phyloP scores from a whole-genome alignment of 2,113 vertebrate genomes.

The Balaeniceps rex region DNA sequence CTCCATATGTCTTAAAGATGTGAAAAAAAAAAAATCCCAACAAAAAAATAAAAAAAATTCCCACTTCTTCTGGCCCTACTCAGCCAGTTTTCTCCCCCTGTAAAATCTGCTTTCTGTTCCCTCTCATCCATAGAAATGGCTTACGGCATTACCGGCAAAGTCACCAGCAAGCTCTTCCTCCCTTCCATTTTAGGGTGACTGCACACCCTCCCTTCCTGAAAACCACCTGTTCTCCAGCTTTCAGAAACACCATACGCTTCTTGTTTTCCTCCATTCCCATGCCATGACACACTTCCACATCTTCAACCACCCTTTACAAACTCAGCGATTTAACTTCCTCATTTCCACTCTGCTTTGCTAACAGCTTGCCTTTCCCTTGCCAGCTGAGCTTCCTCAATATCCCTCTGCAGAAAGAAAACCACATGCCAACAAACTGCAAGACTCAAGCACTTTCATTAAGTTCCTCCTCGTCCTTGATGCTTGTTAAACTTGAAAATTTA shows the following conservation, averaged over 20 bases:
- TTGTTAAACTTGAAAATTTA: not conserved
- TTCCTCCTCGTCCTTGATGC: not conserved
- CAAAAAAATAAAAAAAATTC: not conserved
- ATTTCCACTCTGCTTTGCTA: not conserved
- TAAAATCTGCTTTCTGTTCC: not conserved
- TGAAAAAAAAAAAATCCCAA: not conserved
- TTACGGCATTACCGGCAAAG: not conserved
- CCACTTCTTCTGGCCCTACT: not conserved
- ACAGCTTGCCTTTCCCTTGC: not conserved
- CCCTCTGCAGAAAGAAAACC: not conserved
- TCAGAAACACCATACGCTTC: not conserved
- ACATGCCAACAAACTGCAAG: not conserved
- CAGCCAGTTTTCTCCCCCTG: not conserved
- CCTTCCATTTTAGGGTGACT: not conserved
- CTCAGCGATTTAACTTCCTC: constrained; percentile 23
- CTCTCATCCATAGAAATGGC: not conserved
- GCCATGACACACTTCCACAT: constrained; percentile 38
- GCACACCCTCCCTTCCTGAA: constrained; percentile 26
- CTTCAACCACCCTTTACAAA: not conserved
- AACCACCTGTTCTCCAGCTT: constrained; percentile 46
- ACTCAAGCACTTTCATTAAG: not conserved
- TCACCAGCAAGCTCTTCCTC: not conserved
- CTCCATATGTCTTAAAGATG: constrained; percentile 41
- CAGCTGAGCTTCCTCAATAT: not conserved
- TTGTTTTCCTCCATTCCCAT: constrained; percentile 41